A percentile compares a stretch with the other conserved stretches of the same genome.
phyloP scores from a whole-genome alignment of 2,797 vertebrate genomes.

The Anisognathus igniventris region DNA sequence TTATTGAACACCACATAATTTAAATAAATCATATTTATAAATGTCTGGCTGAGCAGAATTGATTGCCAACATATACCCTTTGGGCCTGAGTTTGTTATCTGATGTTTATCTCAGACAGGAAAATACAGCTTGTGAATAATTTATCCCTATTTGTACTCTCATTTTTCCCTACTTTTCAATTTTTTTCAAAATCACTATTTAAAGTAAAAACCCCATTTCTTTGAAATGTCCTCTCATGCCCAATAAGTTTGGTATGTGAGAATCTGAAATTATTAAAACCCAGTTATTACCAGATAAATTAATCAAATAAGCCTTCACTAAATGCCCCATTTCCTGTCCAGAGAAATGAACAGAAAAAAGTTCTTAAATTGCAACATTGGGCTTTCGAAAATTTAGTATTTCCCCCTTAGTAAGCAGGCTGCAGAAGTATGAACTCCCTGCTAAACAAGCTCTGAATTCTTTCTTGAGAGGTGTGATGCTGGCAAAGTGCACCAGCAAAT shows the following conservation, averaged over 20 bases:
- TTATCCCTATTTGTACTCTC: background rate
- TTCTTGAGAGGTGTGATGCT: background rate
- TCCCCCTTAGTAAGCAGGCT: background rate
- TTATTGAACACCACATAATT: conserved; percentile 38
- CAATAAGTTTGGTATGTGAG: background rate
- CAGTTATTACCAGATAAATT: background rate
- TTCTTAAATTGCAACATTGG: background rate
- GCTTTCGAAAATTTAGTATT: background rate
- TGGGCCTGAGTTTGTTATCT: background rate
- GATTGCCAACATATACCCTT: conserved; percentile 21
- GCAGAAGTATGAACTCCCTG: background rate
- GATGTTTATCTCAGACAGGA: conserved; percentile 23
- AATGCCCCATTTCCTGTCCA: background rate
- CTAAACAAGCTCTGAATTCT: background rate
- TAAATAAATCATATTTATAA: conserved; percentile 49
- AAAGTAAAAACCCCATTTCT: background rate
- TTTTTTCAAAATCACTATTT: background rate
- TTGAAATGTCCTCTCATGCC: background rate
- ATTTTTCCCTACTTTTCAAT: background rate
- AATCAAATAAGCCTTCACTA: background rate
- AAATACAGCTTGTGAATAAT: background rate
- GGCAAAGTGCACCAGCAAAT: background rate
- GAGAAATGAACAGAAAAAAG: background rate
- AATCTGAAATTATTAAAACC: background rate
- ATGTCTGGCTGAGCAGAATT: conserved; percentile 26